Percentiles rank a stretch among this genome's conserved stretches.
phyloP scores from a whole-genome alignment of 2,797 vertebrate species.

The Tolypeutes matacus region DNA sequence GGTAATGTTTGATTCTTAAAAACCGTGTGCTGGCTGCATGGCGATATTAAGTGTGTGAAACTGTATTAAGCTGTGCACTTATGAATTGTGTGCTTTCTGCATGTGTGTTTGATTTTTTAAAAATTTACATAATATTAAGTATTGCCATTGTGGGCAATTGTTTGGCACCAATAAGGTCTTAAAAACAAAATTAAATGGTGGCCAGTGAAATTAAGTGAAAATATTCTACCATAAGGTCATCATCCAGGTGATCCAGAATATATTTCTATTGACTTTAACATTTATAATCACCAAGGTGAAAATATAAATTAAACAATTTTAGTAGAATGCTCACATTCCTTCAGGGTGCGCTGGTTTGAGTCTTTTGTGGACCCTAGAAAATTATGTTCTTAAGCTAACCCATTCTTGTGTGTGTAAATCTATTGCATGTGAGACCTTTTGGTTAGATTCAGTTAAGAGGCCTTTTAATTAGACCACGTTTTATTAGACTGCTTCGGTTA shows the following conservation, averaged over 20 bases:
- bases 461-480: too few relatives aligned
- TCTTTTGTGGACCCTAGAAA: too few relatives aligned
- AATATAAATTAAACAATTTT: not conserved
- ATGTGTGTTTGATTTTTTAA: not conserved
- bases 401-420: too few relatives aligned
- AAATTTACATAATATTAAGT: not conserved
- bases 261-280: conserved; percentile 31
- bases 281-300: not conserved
- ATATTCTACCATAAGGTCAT: not conserved
- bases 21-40: not conserved
- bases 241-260: not conserved
- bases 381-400: too few relatives aligned
- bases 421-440: too few relatives aligned
- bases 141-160: not conserved
- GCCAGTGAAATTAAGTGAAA: not conserved
- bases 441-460: too few relatives aligned
- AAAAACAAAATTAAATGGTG: not conserved
- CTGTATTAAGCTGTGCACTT: not conserved
- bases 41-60: not conserved
- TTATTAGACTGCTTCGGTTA: too few relatives aligned
- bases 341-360: not conserved
- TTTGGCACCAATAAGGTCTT: not conserved
- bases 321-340: not conserved
- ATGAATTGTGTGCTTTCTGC: not conserved
- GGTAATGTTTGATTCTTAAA: not conserved